Conservation (phyloP, 2,113 vertebrate genomes). For the Rallus limicola region DNA sequence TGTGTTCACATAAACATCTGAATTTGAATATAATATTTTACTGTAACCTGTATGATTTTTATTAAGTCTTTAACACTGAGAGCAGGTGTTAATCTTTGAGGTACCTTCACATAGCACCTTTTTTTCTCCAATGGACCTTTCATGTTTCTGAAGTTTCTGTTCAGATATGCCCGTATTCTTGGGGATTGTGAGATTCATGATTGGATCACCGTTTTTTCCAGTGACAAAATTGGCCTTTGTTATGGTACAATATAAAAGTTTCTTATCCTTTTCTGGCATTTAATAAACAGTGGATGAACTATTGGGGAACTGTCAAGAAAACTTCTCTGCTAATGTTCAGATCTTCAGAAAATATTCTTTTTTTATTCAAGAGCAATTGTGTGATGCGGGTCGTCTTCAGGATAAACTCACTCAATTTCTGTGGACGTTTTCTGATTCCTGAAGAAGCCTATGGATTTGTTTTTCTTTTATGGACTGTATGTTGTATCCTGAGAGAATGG, state of each 20-base stretch:
- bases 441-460: neutral
- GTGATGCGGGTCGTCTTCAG: neutral
- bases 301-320: neutral
- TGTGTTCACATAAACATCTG: neutral
- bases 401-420: neutral
- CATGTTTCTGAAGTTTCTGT: neutral
- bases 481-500: neutral
- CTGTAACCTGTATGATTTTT: neutral
- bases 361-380: neutral
- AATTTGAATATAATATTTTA: neutral
- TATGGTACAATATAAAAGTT: neutral
- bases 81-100: neutral
- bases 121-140: neutral
- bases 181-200: neutral
- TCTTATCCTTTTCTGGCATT: neutral
- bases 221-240: neutral
- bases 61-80: neutral
- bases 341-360: neutral
- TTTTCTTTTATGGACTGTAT: neutral
- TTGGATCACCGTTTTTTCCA: neutral
- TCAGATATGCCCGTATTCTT: neutral
- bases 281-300: neutral
- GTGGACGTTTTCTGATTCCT: neutral
- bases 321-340: neutral
- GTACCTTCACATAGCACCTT: neutral